phyloP scores from a whole-genome alignment of 2,797 vertebrate genomes.

The Chiroxiphia lanceolata region DNA sequence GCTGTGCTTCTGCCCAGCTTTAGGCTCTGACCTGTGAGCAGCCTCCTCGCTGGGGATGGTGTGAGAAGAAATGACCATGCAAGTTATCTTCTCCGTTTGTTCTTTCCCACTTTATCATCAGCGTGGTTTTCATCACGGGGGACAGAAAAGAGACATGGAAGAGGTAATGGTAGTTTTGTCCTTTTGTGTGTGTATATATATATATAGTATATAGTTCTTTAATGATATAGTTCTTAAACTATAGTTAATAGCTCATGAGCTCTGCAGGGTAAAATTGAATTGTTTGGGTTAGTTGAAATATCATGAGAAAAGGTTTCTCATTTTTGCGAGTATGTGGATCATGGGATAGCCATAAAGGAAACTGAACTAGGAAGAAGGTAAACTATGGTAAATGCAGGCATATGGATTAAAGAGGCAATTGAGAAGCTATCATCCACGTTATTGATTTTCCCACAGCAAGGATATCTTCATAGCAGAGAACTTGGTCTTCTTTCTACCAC shows the following conservation, averaged over 20 bases:
- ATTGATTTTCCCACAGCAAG: background rate
- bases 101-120: background rate
- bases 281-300: background rate
- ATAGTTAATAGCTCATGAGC: background rate
- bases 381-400: background rate
- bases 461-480: background rate
- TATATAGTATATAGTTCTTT: background rate
- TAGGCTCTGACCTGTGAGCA: background rate
- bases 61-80: background rate
- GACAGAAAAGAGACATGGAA: background rate
- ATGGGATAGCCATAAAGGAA: background rate
- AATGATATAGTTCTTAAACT: background rate
- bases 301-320: background rate
- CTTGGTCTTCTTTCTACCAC: background rate
- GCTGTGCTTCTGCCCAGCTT: background rate
- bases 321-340: background rate
- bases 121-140: background rate
- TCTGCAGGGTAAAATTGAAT: background rate
- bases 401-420: background rate
- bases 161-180: background rate
- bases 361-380: background rate
- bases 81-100: fast-evolving
- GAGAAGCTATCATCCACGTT: background rate
- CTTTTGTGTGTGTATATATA: background rate
- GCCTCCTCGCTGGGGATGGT: fast-evolving